Evolutionary conservation across 2,888 invertebrate species (phyloP).

Genomic region (Labia minor): DNA sequence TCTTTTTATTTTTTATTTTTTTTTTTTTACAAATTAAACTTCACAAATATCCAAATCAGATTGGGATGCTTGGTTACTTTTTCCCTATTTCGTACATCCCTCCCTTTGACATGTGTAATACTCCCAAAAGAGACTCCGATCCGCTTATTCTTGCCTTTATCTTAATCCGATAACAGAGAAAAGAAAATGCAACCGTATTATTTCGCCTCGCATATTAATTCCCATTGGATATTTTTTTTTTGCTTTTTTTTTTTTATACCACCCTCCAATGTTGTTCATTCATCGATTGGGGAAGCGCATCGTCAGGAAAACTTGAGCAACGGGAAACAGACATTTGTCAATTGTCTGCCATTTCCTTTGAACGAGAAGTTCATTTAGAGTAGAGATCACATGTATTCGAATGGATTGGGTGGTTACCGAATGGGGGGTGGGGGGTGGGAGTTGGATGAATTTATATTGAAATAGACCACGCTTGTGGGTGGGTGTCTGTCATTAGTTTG

Average conservation of each 20-base stretch:
- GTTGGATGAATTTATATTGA: not conserved
- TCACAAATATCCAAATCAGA: not conserved
- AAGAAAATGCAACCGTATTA: slow-evolving; percentile 4
- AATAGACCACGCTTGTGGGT: not conserved
- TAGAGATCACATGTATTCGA: not conserved
- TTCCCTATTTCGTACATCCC: not conserved
- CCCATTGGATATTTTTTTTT: not conserved
- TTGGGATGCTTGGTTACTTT: not conserved
- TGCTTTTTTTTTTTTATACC: not conserved
- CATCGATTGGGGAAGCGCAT: not conserved
- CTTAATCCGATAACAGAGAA: slow-evolving; percentile 3
- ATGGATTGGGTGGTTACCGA: no score
- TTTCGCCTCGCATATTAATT: slow-evolving; percentile 13
- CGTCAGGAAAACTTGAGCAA: not conserved
- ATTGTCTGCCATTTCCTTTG: slow-evolving; percentile 7
- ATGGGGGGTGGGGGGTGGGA: not conserved
- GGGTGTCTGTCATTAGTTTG: not conserved
- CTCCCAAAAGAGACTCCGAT: not conserved
- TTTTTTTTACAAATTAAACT: slow-evolving; percentile 3
- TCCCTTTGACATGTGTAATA: not conserved
- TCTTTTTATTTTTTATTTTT: not conserved
- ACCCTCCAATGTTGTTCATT: not conserved
- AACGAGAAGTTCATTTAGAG: slow-evolving; percentile 2
- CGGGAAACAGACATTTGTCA: slow-evolving; percentile 13
- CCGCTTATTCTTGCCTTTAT: slow-evolving; percentile 8